Evolutionary conservation across 2,888 invertebrate species (phyloP).

Genomic region (Petrolisthes cinctipes): DNA sequence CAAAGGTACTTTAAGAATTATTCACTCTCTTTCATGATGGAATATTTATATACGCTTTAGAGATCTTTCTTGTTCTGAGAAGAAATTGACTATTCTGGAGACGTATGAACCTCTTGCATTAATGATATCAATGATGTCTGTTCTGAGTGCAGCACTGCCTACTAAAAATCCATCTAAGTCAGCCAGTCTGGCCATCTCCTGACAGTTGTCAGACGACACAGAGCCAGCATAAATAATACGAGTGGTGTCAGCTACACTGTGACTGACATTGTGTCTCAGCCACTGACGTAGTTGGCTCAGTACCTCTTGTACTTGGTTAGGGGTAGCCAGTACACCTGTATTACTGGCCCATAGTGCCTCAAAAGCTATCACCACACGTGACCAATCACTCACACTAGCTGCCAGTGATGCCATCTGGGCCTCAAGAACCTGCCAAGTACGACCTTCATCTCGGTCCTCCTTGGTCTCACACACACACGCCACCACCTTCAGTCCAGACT

Average conservation of each 20-base stretch:
- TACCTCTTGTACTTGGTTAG: constrained; percentile 78
- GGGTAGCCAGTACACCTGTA: constrained; percentile 75
- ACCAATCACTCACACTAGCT: constrained; percentile 72
- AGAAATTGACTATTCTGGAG: too few relatives aligned
- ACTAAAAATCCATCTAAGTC: constrained; percentile 99
- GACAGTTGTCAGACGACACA: constrained; percentile 91
- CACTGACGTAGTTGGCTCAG: constrained; percentile 89
- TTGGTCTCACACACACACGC: constrained; percentile 98
- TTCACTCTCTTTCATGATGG: too few relatives aligned
- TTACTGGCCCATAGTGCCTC: constrained; percentile 99
- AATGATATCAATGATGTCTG: constrained; percentile 94
- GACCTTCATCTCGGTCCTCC: constrained; percentile 92
- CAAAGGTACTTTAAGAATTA: too few relatives aligned
- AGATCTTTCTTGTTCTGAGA: too few relatives aligned
- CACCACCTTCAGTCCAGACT: constrained; percentile 74
- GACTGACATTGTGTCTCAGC: constrained; percentile 82
- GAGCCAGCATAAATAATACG: constrained; percentile 99
- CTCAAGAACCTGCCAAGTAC: constrained; percentile 95
- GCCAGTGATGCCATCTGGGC: constrained; percentile 86
- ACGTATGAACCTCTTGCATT: too few relatives aligned
- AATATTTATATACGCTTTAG: too few relatives aligned
- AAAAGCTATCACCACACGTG: constrained; percentile 94
- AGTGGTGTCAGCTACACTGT: constrained; percentile 72
- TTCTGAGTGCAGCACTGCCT: constrained; percentile 97
- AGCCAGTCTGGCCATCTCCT: constrained; percentile 86